Percentiles rank a stretch among this genome's conserved stretches.
Evolutionary conservation across 1,140 invertebrate species (phyloP).

Genomic region (Neodiprion pinetum): DNA sequence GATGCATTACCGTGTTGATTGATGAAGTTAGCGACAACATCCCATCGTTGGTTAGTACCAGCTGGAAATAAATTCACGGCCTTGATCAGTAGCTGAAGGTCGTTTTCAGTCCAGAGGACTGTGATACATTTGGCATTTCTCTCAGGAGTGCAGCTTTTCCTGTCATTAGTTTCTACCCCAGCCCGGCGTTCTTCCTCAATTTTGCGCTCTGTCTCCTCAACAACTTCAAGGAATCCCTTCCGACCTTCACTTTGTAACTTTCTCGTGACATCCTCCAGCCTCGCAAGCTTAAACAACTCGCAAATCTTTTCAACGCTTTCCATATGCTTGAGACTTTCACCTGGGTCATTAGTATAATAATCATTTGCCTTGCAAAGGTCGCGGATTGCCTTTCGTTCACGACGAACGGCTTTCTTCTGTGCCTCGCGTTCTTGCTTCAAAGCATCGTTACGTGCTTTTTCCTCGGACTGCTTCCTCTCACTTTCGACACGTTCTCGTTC

Average conservation of each 20-base stretch:
- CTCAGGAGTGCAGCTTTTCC: constrained; percentile 46
- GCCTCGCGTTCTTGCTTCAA: constrained; percentile 88
- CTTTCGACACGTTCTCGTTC: constrained; percentile 73
- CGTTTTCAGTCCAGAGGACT: constrained; percentile 78
- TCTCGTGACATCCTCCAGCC: constrained; percentile 81
- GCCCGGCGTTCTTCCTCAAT: constrained; percentile 78
- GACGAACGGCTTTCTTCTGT: constrained; percentile 82
- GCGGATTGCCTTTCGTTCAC: constrained; percentile 85
- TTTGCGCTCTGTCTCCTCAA: constrained; percentile 75
- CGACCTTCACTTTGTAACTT: constrained; percentile 71
- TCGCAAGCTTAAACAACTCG: constrained; percentile 75
- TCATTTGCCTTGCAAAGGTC: constrained; percentile 87
- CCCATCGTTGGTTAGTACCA: constrained; percentile 95
- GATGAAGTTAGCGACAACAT: constrained; percentile 94
- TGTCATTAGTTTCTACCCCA: constrained; percentile 47
- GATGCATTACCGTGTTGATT: constrained; percentile 81
- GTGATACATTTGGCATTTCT: constrained; percentile 60
- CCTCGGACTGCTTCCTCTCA: constrained; percentile 83
- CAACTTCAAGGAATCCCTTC: constrained; percentile 70
- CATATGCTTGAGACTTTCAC: constrained; percentile 84
- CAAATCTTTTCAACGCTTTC: constrained; percentile 90
- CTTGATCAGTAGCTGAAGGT: constrained; percentile 91
- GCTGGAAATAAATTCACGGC: constrained; percentile 96
- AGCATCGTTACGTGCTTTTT: constrained; percentile 79
- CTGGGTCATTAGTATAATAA: constrained; percentile 80